Percentiles rank a stretch among this genome's conserved stretches.
Evolutionary conservation across 1,140 invertebrate genomes (phyloP).

Genomic region (Nixonia krombeini): DNA sequence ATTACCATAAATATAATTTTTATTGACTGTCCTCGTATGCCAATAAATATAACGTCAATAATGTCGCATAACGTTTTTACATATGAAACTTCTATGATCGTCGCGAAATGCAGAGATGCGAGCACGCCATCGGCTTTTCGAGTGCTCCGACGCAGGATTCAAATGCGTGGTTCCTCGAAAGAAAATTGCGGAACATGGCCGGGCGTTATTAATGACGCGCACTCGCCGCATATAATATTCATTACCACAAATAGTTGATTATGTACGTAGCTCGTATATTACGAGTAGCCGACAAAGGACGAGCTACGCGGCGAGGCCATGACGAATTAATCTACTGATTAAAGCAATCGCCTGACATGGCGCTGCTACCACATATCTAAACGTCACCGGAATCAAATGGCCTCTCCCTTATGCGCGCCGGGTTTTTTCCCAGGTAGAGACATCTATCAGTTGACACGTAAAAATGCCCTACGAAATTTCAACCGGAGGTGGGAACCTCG

Average conservation of each 20-base stretch:
- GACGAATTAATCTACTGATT: constrained; percentile 71
- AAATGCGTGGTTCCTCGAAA: constrained; percentile 10
- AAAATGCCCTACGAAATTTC: constrained; percentile 4
- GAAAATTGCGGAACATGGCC: constrained; percentile 54
- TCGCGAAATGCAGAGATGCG: too few species aligned
- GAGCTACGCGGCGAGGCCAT: constrained; percentile 65
- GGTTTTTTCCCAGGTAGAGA: constrained; percentile 54
- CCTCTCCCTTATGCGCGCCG: constrained; percentile 53
- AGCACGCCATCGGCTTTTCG: constrained; percentile 9
- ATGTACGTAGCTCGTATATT: constrained; percentile 69
- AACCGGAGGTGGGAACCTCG: not conserved
- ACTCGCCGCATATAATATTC: constrained; percentile 68
- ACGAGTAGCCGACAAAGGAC: constrained; percentile 67
- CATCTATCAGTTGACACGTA: constrained; percentile 44
- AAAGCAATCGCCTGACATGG: constrained; percentile 68
- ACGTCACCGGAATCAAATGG: constrained; percentile 68
- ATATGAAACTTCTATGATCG: too few species aligned
- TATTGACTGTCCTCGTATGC: too few species aligned
- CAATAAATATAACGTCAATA: too few species aligned
- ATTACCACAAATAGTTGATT: constrained; percentile 71
- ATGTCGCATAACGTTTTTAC: too few species aligned
- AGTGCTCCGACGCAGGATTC: too few species aligned
- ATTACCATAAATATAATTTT: too few species aligned
- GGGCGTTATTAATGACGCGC: constrained; percentile 67
- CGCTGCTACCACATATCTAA: constrained; percentile 67